Percentiles rank a stretch among this genome's conserved stretches.
Evolutionary conservation across 2,888 invertebrate species (phyloP).

Genomic region (Euclidia mi): DNA sequence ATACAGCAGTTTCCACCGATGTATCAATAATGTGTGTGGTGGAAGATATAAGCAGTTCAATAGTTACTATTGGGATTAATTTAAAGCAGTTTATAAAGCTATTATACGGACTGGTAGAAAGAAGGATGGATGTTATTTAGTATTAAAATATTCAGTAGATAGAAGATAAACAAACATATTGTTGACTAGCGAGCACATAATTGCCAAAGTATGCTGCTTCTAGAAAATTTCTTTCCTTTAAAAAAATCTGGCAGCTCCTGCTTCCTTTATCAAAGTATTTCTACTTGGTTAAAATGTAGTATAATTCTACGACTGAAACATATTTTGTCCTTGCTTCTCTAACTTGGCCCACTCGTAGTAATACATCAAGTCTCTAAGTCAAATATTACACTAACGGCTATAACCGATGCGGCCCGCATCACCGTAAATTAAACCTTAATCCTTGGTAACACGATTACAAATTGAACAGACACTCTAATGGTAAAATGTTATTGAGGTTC

Average conservation of each 20-base stretch:
- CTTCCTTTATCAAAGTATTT: too few relatives aligned
- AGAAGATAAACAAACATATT: too few relatives aligned
- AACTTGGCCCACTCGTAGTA: constrained; percentile 17
- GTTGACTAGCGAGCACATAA: too few relatives aligned
- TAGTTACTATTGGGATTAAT: background rate
- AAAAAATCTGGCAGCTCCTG: too few relatives aligned
- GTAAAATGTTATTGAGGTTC: constrained; percentile 5
- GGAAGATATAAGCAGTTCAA: constrained; percentile 10
- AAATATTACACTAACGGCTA: constrained; percentile 38
- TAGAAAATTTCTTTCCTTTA: too few relatives aligned
- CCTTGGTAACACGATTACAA: constrained; percentile 9
- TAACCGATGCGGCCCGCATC: constrained; percentile 12
- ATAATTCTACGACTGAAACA: background rate
- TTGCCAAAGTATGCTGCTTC: too few relatives aligned
- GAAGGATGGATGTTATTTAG: too few relatives aligned
- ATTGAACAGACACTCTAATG: constrained; percentile 3
- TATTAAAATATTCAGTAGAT: too few relatives aligned
- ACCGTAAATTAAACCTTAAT: constrained; percentile 18
- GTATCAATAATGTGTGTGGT: constrained; percentile 39
- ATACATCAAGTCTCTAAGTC: constrained; percentile 52
- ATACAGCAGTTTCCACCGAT: constrained; percentile 37
- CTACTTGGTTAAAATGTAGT: too few relatives aligned
- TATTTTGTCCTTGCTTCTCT: background rate
- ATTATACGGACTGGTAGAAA: too few relatives aligned
- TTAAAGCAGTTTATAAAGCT: too few relatives aligned